Evolutionary conservation across 2,113 vertebrate genomes (phyloP), one percentile per base, ranked within the genome.

Genomic region (Toxotes chatareus): DNA sequence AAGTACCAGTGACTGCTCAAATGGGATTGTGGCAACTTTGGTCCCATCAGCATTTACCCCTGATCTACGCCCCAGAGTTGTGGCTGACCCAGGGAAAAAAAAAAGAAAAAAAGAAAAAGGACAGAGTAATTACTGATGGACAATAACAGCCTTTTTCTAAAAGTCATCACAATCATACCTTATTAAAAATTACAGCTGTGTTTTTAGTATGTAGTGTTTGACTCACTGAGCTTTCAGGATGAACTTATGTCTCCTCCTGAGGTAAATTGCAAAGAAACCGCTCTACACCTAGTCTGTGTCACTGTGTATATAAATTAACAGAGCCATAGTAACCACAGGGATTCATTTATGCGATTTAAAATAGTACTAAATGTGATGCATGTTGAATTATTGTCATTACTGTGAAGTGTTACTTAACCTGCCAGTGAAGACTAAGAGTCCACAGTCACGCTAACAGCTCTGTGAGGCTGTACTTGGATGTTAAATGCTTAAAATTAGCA

Each of bases 31-130:
- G 69, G 86, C 79, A 71, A 47, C 77, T 86, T 79, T 82, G 73
- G 79, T 89, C 73, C 70, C 87, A 89, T 93, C 88, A 92, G 88
- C 91, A 89, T 93, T 90, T 80, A 88, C 64, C 84, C 60, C 83
- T 59, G 59, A 42, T 82, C 42, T 47, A 69, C 75, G 27, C 77
- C 69, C 59, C 63, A 70, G 57, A 79, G 67, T 68, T 83, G 79
- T 83, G 74, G 79, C 88, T 85, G 88, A 89, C 86, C 86, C 65
- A 77, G 38, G 68, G 51, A 60, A 79, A 78, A 72, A 27, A 27
- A 27, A 27, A 27, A 27, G 27, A 27, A 27, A 27, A 27, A 27
- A 27, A 27, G 27, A 27, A 27, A 86, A 65, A 53, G 38, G 27
- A 74, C 68, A 66, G 66, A 55, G 73, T 75, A 71, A 86, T 88